Conservation (phyloP, 2,888 invertebrate species). For the Apamea crenata region DNA sequence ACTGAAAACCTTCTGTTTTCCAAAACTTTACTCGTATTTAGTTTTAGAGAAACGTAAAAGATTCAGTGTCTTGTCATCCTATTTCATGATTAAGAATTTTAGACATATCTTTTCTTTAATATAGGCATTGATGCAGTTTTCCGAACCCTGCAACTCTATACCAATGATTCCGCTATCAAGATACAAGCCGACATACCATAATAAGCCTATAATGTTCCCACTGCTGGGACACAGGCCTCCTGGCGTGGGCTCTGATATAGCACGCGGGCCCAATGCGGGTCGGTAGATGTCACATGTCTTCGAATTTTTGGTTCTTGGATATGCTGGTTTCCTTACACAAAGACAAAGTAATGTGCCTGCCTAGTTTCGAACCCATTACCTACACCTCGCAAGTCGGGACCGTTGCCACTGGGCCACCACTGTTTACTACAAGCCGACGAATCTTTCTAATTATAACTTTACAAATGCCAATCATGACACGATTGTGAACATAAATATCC, state of each 20-base stretch:
- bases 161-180: not conserved
- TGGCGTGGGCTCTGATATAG: not conserved
- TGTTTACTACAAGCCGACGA: not conserved
- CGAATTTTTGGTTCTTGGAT: not conserved
- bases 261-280: not conserved
- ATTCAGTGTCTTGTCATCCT: not conserved
- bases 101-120: too few species aligned
- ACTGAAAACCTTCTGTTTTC: not conserved
- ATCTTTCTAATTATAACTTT: slow-evolving; percentile 19
- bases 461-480: slow-evolving; percentile 15
- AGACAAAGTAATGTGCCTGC: not conserved
- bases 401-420: too few species aligned
- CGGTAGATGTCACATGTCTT: not conserved
- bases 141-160: not conserved
- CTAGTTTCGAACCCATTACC: not conserved
- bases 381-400: too few species aligned
- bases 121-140: not conserved
- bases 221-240: not conserved
- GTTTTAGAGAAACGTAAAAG: too few species aligned
- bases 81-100: not conserved
- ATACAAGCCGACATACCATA: not conserved
- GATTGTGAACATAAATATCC: slow-evolving; percentile 42
- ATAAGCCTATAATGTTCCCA: not conserved
- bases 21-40: not conserved
- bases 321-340: not conserved